phyloP scores from a whole-genome alignment of 2,888 invertebrate genomes.

The Apodemia mormo region DNA sequence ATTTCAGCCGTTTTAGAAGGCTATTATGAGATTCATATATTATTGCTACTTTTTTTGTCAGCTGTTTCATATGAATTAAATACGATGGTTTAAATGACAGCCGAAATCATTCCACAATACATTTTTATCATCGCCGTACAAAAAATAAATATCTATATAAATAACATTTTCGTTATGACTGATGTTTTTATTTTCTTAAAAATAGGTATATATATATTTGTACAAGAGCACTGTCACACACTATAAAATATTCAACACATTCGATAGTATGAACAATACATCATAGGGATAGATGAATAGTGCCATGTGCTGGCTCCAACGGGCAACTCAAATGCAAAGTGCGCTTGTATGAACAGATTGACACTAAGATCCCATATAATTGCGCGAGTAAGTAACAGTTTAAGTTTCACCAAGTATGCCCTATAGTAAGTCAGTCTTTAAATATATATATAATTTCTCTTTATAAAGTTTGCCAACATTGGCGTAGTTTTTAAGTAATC shows the following conservation, averaged over 20 bases:
- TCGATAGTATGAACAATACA: constrained; percentile 11
- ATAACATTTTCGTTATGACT: constrained; percentile 10
- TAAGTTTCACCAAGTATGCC: constrained; percentile 12
- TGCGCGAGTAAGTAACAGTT: constrained; percentile 11
- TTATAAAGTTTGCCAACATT: constrained; percentile 6
- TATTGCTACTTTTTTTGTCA: constrained; percentile 42
- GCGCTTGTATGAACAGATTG: constrained; percentile 35
- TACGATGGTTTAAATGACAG: constrained; percentile 12
- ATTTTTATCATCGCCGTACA: constrained; percentile 16
- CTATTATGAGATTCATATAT: constrained; percentile 52
- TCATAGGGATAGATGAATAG: neutral
- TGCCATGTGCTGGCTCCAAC: constrained; percentile 12
- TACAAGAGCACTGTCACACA: constrained; percentile 23
- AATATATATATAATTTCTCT: constrained; percentile 18
- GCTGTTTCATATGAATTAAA: constrained; percentile 25
- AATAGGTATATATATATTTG: constrained; percentile 17
- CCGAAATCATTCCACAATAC: constrained; percentile 24
- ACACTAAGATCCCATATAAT: constrained; percentile 47
- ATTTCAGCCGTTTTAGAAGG: constrained; percentile 35
- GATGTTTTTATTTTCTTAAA: neutral
- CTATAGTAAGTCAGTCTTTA: constrained; percentile 50
- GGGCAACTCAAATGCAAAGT: constrained; percentile 23
- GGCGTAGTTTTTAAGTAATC: constrained; percentile 35
- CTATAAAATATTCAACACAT: constrained; percentile 17
- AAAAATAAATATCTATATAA: constrained; percentile 22